phyloP scores from a whole-genome alignment of 92 coral and sea anemone genomes.

The Zoanthus sociatus region DNA sequence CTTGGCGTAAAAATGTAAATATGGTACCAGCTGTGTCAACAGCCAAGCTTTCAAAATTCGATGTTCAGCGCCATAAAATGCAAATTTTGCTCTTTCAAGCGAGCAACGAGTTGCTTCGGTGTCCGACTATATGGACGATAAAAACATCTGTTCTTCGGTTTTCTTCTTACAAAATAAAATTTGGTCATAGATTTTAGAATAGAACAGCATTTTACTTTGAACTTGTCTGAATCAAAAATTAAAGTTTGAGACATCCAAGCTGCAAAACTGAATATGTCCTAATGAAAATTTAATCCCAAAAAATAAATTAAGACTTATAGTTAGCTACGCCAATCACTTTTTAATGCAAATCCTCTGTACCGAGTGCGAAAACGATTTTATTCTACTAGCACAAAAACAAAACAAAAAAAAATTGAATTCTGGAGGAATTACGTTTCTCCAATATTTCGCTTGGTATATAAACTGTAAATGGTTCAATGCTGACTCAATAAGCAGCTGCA shows the following conservation, averaged over 20 bases:
- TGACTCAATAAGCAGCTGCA: constrained; percentile 22
- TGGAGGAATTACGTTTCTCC: not conserved
- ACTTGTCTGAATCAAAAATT: no score
- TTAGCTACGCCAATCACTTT: not conserved
- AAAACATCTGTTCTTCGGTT: constrained; percentile 9
- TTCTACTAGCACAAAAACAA: not conserved
- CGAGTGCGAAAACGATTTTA: not conserved
- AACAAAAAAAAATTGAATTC: not conserved
- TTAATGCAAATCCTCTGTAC: constrained; percentile 34
- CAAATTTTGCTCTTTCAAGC: not conserved
- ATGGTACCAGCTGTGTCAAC: not conserved
- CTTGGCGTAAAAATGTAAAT: no score
- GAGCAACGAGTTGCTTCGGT: not conserved
- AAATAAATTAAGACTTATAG: not conserved
- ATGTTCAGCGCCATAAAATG: constrained; percentile 4
- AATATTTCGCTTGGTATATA: not conserved
- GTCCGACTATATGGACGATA: not conserved
- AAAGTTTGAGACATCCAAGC: not conserved
- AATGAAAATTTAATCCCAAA: not conserved
- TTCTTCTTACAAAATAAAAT: not conserved
- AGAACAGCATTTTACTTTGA: no score
- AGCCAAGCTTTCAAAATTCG: not conserved
- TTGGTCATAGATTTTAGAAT: not conserved
- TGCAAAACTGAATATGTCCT: not conserved
- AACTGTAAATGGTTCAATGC: not conserved